phyloP scores from a whole-genome alignment of 2,888 invertebrate genomes.

The Fragum sueziense region DNA sequence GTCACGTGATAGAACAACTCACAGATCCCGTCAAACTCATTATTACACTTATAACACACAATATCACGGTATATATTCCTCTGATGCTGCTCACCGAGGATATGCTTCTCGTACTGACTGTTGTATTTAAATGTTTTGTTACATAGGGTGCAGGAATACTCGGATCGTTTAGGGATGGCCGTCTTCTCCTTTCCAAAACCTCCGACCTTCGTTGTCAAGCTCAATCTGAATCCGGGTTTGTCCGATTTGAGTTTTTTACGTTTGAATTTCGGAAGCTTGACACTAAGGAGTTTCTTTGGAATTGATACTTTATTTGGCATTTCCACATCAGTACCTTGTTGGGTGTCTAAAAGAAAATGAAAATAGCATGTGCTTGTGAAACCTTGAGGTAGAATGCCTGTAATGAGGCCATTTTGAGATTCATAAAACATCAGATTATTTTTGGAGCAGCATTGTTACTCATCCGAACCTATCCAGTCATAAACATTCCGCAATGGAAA shows the following conservation, averaged over 20 bases:
- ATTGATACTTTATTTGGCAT: not conserved
- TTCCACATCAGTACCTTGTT: not conserved
- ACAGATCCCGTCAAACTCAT: not conserved
- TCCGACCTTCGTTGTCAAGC: not conserved
- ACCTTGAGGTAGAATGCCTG: not conserved
- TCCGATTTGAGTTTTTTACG: not conserved
- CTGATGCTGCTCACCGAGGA: not conserved
- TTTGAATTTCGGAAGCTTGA: not conserved
- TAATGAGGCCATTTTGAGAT: too few species aligned
- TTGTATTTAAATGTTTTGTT: conserved; percentile 2
- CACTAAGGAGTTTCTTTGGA: not conserved
- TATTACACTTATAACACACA: not conserved
- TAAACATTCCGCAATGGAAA: too few species aligned
- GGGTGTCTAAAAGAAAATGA: not conserved
- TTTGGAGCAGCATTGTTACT: not conserved
- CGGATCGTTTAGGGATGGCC: not conserved
- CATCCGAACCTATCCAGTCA: too few species aligned
- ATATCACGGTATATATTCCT: not conserved
- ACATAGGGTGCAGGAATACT: not conserved
- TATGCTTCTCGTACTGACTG: not conserved
- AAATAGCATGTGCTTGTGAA: too few species aligned
- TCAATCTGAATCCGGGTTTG: not conserved
- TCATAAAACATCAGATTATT: too few species aligned
- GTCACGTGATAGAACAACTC: not conserved
- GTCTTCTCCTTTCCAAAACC: not conserved